These are phyloP conservation scores for Corythucha ciliata DNA, from an alignment of 2,888 invertebrate species.

Conservation along the genomic window DNA sequence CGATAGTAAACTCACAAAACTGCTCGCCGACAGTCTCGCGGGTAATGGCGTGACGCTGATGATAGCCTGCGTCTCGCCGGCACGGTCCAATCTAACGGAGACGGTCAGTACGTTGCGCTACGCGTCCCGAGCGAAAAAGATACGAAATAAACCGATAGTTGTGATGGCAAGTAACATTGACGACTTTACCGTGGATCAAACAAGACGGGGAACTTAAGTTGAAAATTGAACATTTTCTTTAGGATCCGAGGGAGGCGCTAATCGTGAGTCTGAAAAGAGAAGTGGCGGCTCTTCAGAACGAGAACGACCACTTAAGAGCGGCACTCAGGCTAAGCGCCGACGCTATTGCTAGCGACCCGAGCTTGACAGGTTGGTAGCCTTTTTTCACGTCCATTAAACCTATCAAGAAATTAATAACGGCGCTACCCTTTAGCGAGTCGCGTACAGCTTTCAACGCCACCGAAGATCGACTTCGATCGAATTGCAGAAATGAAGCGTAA, in stretches of 20 bases:
- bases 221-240: conserved; percentile 23
- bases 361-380: conserved; percentile 26
- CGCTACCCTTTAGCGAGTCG: conserved; percentile 22
- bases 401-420: not conserved
- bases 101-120: conserved; percentile 86
- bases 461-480: conserved; percentile 60
- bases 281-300: conserved; percentile 70
- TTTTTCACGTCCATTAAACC: not conserved
- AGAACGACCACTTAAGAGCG: conserved; percentile 77
- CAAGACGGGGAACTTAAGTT: no score
- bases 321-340: conserved; percentile 54
- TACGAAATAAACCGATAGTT: conserved; percentile 83
- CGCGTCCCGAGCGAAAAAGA: conserved; percentile 84
- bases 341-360: conserved; percentile 26
- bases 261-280: conserved; percentile 82
- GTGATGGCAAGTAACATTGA: conserved; percentile 80
- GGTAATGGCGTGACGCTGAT: conserved; percentile 91
- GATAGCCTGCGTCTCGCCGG: conserved; percentile 92
- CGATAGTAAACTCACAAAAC: conserved; percentile 87
- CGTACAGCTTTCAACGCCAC: conserved; percentile 44
- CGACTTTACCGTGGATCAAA: no score
- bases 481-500: conserved; percentile 63
- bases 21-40: conserved; percentile 84
- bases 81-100: conserved; percentile 73
- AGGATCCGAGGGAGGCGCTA: conserved; percentile 87